A percentile compares a stretch with the other conserved stretches of the same genome.
These are phyloP conservation scores for Caenorhabditis parvicauda DNA, from an alignment of 2,888 invertebrate species.

Conservation along the genomic window DNA sequence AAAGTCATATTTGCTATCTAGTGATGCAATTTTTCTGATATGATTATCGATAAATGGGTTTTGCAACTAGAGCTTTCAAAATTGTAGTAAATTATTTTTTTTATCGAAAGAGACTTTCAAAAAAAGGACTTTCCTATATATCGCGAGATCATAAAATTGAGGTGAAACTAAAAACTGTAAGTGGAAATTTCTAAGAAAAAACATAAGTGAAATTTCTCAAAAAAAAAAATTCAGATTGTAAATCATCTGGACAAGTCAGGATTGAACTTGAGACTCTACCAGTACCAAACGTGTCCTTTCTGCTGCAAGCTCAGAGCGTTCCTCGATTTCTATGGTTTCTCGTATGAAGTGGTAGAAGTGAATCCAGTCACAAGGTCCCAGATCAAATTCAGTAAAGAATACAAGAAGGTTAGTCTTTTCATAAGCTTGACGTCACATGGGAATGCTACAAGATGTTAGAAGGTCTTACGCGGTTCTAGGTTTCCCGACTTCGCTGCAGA, in stretches of 20 bases:
- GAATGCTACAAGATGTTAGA: no score
- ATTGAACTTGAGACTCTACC: constrained; percentile 82
- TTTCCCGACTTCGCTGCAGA: no score
- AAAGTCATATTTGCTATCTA: no score
- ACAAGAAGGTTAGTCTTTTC: constrained; percentile 87
- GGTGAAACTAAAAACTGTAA: no score
- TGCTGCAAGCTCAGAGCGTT: constrained; percentile 71
- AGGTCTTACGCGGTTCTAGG: no score
- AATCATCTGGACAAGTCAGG: constrained; percentile 52
- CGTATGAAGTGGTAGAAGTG: constrained; percentile 93
- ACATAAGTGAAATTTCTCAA: neutral
- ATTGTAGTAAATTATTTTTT: neutral
- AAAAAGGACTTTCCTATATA: no score
- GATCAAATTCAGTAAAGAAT: constrained; percentile 80
- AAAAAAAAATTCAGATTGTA: constrained; percentile 34
- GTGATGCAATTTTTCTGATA: no score
- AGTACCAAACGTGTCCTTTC: constrained; percentile 83
- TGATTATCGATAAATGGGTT: no score
- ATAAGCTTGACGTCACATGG: neutral
- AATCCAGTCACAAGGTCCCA: constrained; percentile 89
- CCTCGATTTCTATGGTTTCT: constrained; percentile 86
- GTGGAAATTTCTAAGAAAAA: no score
- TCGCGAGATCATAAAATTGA: no score
- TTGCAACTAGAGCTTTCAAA: neutral
- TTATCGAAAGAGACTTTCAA: no score